Percentiles rank a stretch among this genome's conserved stretches.
These are phyloP conservation scores for Eidolon dupreanum DNA, from an alignment of 2,797 vertebrate species.

Conservation along the genomic window DNA sequence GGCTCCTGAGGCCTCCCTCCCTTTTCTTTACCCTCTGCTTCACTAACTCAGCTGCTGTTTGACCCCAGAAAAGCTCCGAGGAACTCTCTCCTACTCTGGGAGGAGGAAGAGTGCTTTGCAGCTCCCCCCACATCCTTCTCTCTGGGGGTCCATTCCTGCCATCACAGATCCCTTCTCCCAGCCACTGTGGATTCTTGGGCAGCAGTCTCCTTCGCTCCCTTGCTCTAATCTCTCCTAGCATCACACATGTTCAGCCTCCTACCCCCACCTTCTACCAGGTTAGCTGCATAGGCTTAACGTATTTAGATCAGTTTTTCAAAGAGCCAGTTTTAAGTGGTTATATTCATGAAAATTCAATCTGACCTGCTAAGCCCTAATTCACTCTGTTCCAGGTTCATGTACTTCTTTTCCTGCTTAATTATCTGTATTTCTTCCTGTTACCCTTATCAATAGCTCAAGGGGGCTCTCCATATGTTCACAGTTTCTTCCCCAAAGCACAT, in stretches of 20 bases:
- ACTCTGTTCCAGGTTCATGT: not conserved
- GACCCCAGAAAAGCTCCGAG: not conserved
- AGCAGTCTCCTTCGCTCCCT: accelerated
- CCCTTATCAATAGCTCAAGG: not conserved
- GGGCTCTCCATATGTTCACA: not conserved
- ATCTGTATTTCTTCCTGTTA: not conserved
- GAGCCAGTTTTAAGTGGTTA: not conserved
- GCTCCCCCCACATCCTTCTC: accelerated
- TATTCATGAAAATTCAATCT: not conserved
- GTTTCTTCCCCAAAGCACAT: not conserved
- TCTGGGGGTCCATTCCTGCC: not conserved
- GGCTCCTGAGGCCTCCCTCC: not conserved
- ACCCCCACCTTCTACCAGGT: not conserved
- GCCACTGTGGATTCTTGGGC: not conserved
- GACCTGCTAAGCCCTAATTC: not conserved
- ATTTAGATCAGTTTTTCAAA: not conserved
- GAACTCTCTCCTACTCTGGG: not conserved
- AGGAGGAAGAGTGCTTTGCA: not conserved
- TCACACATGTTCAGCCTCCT: not conserved
- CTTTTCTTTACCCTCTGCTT: not conserved
- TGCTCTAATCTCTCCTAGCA: not conserved
- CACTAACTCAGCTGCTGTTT: not conserved
- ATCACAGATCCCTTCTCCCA: not conserved
- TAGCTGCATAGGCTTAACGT: not conserved
- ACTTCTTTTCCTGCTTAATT: not conserved